These are phyloP conservation scores for Phallusia fumigata DNA, from an alignment of 23 tunicate genomes.

Conservation along the genomic window DNA sequence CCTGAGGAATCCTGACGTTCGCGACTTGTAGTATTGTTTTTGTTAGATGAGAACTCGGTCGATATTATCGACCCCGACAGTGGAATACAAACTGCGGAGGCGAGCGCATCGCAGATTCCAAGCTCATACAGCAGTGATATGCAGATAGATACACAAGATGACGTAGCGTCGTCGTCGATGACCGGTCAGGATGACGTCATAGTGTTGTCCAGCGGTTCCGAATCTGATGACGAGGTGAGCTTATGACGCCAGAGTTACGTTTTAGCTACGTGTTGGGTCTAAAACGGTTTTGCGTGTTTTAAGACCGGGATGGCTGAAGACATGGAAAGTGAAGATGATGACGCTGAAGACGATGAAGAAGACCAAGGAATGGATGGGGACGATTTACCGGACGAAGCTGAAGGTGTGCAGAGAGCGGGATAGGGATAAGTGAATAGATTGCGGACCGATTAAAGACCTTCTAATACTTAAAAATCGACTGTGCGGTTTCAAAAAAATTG, in stretches of 20 bases:
- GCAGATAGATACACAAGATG: slow-evolving; percentile 19
- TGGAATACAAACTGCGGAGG: neutral
- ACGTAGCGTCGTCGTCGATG: slow-evolving; percentile 59
- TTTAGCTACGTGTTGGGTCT: too few species aligned
- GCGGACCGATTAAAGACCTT: neutral
- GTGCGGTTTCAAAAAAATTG: too few species aligned
- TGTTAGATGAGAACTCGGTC: neutral
- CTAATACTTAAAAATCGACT: too few species aligned
- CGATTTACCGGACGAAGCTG: slow-evolving; percentile 15
- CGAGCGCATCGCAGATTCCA: neutral
- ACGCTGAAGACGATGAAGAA: slow-evolving; percentile 9
- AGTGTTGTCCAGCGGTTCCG: slow-evolving; percentile 50
- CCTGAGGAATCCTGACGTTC: too few species aligned
- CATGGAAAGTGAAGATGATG: slow-evolving; percentile 23
- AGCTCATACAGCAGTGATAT: neutral
- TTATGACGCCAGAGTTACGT: neutral
- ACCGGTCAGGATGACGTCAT: slow-evolving; percentile 44
- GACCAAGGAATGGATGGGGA: slow-evolving; percentile 24
- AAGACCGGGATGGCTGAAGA: neutral
- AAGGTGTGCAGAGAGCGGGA: neutral
- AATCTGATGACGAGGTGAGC: slow-evolving; percentile 2
- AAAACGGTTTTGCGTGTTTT: neutral
- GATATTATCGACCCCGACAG: neutral
- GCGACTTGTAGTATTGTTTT: neutral
- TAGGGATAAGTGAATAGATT: neutral